phyloP scores from a whole-genome alignment of 2,113 vertebrate species.

The Cyprinodon brontotheroides region DNA sequence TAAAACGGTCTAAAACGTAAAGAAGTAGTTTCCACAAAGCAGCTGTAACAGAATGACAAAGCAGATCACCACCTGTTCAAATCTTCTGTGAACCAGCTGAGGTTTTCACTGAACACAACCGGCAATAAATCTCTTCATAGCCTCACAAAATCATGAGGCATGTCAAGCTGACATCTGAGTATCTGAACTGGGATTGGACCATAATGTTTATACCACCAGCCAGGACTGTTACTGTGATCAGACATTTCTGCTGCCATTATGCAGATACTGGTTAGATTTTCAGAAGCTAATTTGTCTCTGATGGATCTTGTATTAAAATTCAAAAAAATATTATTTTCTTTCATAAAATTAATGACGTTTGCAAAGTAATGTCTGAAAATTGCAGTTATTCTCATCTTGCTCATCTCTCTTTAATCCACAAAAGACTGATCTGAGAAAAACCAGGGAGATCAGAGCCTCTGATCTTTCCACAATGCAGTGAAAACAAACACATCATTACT shows the following conservation, averaged over 20 bases:
- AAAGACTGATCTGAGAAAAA: conserved; percentile 9
- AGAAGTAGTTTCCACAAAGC: conserved; percentile 43
- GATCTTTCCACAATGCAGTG: conserved; percentile 21
- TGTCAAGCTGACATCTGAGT: conserved; percentile 54
- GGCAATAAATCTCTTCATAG: conserved; percentile 67
- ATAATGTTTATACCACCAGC: conserved; percentile 25
- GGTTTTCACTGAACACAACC: conserved; percentile 55
- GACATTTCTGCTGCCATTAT: conserved; percentile 30
- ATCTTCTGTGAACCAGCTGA: conserved; percentile 46
- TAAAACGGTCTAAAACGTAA: conserved; percentile 32
- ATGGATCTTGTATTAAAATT: background rate
- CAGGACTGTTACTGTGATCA: conserved; percentile 19
- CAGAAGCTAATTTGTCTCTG: background rate
- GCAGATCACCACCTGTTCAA: conserved; percentile 76
- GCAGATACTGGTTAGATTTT: background rate
- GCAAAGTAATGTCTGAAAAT: background rate
- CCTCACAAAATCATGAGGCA: conserved; percentile 45
- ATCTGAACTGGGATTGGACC: conserved; percentile 47
- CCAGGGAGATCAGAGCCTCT: conserved; percentile 7
- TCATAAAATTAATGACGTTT: background rate
- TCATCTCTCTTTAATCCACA: background rate
- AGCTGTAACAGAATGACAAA: conserved; percentile 70
- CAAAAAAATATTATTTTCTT: background rate
- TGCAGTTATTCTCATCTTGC: background rate
- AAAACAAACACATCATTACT: conserved; percentile 30